A percentile compares a stretch with the other conserved stretches of the same genome.
Evolutionary conservation across 2,888 invertebrate species (phyloP).

Genomic region (Apamea crenata): DNA sequence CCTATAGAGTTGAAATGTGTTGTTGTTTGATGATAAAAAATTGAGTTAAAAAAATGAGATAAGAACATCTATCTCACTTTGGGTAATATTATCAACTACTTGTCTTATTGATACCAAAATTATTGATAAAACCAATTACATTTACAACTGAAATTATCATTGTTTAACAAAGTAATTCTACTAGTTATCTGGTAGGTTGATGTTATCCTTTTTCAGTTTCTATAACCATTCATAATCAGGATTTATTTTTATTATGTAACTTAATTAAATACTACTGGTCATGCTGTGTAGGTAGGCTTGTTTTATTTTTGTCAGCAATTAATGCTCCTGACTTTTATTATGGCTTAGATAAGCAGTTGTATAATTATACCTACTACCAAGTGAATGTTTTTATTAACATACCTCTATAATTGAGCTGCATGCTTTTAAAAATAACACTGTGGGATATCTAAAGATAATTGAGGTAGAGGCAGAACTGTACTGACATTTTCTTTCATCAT

Average conservation of each 20-base stretch:
- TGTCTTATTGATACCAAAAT: conserved; percentile 33
- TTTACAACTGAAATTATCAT: conserved; percentile 6
- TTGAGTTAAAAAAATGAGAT: conserved; percentile 1
- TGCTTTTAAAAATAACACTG: background rate
- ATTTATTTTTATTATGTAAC: background rate
- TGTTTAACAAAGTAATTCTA: background rate
- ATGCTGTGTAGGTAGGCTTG: background rate
- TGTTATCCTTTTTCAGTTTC: background rate
- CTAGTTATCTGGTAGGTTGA: conserved; percentile 11
- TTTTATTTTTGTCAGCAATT: conserved; percentile 25
- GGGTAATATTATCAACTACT: conserved; percentile 10
- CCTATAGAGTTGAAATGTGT: background rate
- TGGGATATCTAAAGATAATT: background rate
- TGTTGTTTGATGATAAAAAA: conserved; percentile 13
- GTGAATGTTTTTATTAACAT: background rate
- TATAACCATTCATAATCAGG: background rate
- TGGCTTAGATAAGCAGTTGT: conserved; percentile 27
- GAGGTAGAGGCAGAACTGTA: background rate
- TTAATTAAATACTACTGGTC: conserved; percentile 4
- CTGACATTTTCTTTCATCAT: too few relatives aligned
- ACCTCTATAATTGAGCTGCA: background rate
- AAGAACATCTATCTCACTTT: background rate
- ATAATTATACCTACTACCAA: conserved; percentile 16
- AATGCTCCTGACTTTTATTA: conserved; percentile 18
- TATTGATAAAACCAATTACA: conserved; percentile 23